Conservation (phyloP, 2,888 invertebrate species). For the Hoplodrina blanda region DNA sequence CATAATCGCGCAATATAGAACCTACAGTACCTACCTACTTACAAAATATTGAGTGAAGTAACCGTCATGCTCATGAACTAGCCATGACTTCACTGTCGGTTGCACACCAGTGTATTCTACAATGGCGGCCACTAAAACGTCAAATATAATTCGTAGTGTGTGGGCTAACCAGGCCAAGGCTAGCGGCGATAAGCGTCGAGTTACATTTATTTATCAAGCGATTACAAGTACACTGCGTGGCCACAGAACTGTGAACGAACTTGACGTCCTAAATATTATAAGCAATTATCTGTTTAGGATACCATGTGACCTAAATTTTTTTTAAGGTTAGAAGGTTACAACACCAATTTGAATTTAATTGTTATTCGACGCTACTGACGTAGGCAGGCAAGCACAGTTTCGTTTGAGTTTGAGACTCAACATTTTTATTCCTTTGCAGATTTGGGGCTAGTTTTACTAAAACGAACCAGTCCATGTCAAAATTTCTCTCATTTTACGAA, state of each 20-base stretch:
- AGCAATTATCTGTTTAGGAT: conserved; percentile 23
- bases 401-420: too few relatives aligned
- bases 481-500: too few relatives aligned
- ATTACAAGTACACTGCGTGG: conserved; percentile 49
- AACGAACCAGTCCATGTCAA: too few relatives aligned
- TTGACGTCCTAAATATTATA: conserved; percentile 33
- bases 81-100: conserved; percentile 22
- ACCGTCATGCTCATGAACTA: background rate
- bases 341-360: background rate
- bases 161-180: conserved; percentile 62
- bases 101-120: conserved; percentile 16
- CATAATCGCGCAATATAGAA: background rate
- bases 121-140: conserved; percentile 41
- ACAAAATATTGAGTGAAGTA: background rate
- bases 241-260: conserved; percentile 37
- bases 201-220: conserved; percentile 59
- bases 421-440: background rate
- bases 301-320: conserved; percentile 8
- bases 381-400: background rate
- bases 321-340: conserved; percentile 3
- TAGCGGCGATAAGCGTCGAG: conserved; percentile 57
- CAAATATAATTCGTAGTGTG: conserved; percentile 54
- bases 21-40: background rate
- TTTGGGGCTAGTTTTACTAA: too few relatives aligned
- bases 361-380: background rate